phyloP scores from a whole-genome alignment of 2,113 vertebrate genomes.

The Terrapene triunguis region DNA sequence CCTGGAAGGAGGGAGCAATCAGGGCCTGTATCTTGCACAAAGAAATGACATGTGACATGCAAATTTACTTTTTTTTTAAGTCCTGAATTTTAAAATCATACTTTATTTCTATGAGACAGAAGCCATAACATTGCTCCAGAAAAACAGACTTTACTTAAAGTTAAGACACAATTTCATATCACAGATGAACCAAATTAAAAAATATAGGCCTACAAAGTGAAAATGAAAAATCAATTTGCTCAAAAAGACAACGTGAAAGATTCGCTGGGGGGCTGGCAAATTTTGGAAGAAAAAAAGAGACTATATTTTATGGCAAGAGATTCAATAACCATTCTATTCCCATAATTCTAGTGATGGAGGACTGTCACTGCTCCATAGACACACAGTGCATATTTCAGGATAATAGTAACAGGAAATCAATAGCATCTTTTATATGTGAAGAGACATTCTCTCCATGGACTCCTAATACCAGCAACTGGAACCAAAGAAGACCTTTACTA shows the following conservation, averaged over 20 bases:
- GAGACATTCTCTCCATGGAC: slow-evolving; percentile 75
- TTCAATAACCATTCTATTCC: slow-evolving; percentile 80
- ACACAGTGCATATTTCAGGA: slow-evolving; percentile 64
- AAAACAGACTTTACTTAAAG: slow-evolving; percentile 48
- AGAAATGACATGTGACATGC: background rate
- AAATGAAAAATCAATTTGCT: slow-evolving; percentile 76
- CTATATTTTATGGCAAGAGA: slow-evolving; percentile 80
- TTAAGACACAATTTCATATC: slow-evolving; percentile 24
- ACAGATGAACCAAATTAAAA: slow-evolving; percentile 61
- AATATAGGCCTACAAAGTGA: slow-evolving; percentile 41
- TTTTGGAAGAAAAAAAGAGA: slow-evolving; percentile 78
- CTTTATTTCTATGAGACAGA: slow-evolving; percentile 36
- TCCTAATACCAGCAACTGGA: slow-evolving; percentile 56
- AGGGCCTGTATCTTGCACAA: background rate
- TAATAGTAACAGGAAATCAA: slow-evolving; percentile 82
- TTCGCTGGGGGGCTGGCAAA: slow-evolving; percentile 66
- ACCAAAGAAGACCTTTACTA: slow-evolving; percentile 30
- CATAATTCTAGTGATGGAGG: slow-evolving; percentile 79
- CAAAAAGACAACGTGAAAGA: slow-evolving; percentile 68
- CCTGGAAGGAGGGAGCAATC: background rate
- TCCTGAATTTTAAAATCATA: background rate
- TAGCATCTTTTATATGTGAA: slow-evolving; percentile 75
- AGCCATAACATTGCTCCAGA: slow-evolving; percentile 26
- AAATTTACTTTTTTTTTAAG: slow-evolving; percentile 33
- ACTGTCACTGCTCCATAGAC: slow-evolving; percentile 72